phyloP scores from a whole-genome alignment of 2,888 invertebrate genomes.

The Diarsia brunnea region DNA sequence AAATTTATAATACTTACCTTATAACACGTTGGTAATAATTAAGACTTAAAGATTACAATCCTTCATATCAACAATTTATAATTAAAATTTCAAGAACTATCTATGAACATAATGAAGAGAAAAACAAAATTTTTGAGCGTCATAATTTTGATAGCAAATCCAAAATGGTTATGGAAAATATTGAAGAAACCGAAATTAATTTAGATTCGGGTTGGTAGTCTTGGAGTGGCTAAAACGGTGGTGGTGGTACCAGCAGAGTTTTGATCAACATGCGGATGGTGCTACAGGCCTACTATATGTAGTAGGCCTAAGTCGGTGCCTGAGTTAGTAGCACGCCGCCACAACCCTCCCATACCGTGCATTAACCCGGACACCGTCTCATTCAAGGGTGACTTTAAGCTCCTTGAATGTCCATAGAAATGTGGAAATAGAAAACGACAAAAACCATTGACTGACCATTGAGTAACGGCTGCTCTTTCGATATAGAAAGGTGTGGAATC shows the following conservation, averaged over 20 bases:
- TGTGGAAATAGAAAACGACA: not conserved
- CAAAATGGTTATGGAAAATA: not conserved
- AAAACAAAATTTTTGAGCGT: conserved; percentile 58
- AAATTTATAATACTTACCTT: conserved; percentile 60
- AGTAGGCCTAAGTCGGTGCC: not conserved
- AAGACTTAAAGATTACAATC: conserved; percentile 57
- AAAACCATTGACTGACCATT: not conserved
- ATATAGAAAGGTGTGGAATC: not conserved
- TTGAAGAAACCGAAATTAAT: conserved; percentile 6
- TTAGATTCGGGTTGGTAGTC: not conserved
- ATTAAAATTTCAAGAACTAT: conserved; percentile 59
- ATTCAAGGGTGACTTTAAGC: not conserved
- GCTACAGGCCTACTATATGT: too few relatives aligned
- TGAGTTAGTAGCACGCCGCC: not conserved
- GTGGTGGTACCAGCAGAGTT: not conserved
- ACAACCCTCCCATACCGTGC: not conserved
- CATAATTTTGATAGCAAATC: conserved; percentile 34
- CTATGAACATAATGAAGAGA: conserved; percentile 46
- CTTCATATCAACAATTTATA: conserved; percentile 63
- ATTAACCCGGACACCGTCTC: not conserved
- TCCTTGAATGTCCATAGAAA: not conserved
- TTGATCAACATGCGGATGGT: not conserved
- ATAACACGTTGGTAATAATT: conserved; percentile 42
- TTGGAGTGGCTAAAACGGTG: not conserved
- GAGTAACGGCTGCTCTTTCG: not conserved